These are phyloP conservation scores for Gobio occitaniae DNA, from an alignment of 2,797 vertebrate species.

Conservation along the genomic window DNA sequence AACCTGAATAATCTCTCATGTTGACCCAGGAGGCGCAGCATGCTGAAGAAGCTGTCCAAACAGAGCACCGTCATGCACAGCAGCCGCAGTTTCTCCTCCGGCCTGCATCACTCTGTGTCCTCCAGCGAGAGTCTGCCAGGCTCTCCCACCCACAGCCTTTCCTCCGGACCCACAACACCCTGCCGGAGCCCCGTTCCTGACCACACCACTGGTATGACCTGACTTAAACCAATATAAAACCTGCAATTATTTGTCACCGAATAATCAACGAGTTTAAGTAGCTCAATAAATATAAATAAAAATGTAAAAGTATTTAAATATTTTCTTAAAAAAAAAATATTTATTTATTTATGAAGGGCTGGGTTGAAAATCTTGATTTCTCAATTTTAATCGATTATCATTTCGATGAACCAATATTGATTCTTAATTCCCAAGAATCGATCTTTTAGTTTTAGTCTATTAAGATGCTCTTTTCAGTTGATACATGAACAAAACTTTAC, in stretches of 20 bases:
- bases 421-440: no score
- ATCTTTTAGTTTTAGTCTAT: neutral
- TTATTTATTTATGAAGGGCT: neutral
- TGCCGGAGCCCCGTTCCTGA: constrained; percentile 90
- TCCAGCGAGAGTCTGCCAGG: constrained; percentile 96
- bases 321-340: neutral
- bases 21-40: constrained; percentile 81
- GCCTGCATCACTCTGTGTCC: constrained; percentile 93
- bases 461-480: neutral
- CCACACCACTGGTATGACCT: constrained; percentile 75
- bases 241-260: neutral
- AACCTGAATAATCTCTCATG: neutral
- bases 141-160: constrained; percentile 94
- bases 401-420: neutral
- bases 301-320: neutral
- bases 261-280: neutral
- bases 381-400: neutral
- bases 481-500: neutral
- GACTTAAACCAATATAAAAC: neutral
- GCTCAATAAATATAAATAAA: neutral
- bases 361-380: neutral
- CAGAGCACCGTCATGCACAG: constrained; percentile 90
- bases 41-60: constrained; percentile 95
- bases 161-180: constrained; percentile 88
- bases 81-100: constrained; percentile 94